These are phyloP conservation scores for Uromys caudimaculatus DNA, from an alignment of 2,797 vertebrate genomes.

Conservation along the genomic window DNA sequence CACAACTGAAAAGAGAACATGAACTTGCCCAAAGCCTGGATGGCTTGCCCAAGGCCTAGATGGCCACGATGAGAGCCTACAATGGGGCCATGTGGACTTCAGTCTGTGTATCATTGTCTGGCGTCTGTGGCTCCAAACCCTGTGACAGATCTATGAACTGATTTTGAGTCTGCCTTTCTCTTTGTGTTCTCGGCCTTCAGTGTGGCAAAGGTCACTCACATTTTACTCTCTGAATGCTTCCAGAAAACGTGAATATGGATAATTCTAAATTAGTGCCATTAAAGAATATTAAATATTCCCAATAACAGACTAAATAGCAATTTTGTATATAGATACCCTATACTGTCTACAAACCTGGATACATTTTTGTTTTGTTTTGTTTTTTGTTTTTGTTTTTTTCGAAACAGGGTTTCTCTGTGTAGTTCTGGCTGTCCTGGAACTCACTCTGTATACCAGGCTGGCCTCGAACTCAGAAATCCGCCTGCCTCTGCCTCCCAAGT, in stretches of 20 bases:
- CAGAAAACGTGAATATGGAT: background rate
- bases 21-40: background rate
- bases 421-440: too few species aligned
- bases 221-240: background rate
- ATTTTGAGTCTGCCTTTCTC: background rate
- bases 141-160: background rate
- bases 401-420: too few species aligned
- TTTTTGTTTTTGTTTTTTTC: too few species aligned
- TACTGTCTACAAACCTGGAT: background rate
- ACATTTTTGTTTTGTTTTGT: too few species aligned
- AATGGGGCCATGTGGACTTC: background rate
- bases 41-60: background rate
- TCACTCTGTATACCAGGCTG: too few species aligned
- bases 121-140: background rate
- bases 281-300: background rate
- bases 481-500: too few species aligned
- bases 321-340: background rate
- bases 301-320: background rate
- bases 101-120: accelerated
- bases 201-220: background rate
- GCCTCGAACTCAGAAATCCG: too few species aligned
- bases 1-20: background rate
- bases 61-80: background rate
- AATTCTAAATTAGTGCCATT: background rate
- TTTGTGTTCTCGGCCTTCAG: background rate